Evolutionary conservation across 2,888 invertebrate genomes (phyloP), one percentile per base, ranked within the genome.

Genomic region (Sarcophaga rosellei): DNA sequence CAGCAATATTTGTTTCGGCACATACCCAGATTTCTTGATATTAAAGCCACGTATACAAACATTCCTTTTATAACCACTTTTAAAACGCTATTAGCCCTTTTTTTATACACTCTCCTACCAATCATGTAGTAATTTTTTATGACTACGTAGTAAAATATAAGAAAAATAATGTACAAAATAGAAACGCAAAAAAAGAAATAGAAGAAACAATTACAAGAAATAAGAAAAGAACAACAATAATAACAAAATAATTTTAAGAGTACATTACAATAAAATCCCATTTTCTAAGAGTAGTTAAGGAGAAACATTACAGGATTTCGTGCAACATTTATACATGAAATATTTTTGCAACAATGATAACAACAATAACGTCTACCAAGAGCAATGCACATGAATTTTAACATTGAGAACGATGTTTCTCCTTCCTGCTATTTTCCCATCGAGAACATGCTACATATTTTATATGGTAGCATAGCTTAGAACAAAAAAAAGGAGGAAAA

Each of bases 211-310:
- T n/a, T 76, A 20, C 53, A 61, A 25, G 10, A 70, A 35, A 72
- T 5, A 61, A 12, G 59, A 25, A 72, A 59, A 69, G 62, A 81
- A 70, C 21, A 23, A 57, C 53, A 75, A 63, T 63, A 81, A 75
- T 62, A 44, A 35, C 35, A 77, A 15, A 76, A 82, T 3, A 35
- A 8, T 35, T 72, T 77, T 69, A 77, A 77, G 66, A 76, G 59
- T 47, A 66, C 59, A 25, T 53, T 73, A 73, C 66, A 74, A 78
- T 74, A 74, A 74, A 68, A 74, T 78, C 66, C 53, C 77, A 83
- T 78, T 78, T 73, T 69, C 59, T n/a, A 57, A 69, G 57, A 62
- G 63, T 62, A 83, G 62, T 74, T 74, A 63, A 73, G 53, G n/a
- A 63, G 25, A 70, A 70, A 57, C 62, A 74, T 78, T 44, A 78